Base-by-base conservation (phyloP, 2,888 invertebrate species). In the Alsophila aescularia region DNA sequence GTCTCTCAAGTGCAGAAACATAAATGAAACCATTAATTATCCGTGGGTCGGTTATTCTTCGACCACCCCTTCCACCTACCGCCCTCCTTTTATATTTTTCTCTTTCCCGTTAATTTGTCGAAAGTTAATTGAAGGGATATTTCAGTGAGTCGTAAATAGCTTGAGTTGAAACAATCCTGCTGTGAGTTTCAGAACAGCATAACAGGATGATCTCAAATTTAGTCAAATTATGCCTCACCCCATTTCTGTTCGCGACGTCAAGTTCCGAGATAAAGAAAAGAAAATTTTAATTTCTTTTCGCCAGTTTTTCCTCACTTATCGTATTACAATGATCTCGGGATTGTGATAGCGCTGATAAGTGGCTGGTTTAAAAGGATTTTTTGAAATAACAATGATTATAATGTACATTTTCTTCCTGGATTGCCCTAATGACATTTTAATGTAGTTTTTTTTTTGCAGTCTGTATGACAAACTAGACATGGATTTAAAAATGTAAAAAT, bases 1-100 rank as follows among this genome's bases (percentile, higher is more conserved):
- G 83, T 76, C 85, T 81, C 80, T 90, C 88, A 88, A 88, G 85
- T 88, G 89, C 90, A 89, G 89, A 87, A 90, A 88, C 87, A 89
- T 88, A 90, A 91, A 91, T 90, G 89, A 87, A 88, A 87, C 86
- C 89, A 90, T 91, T 90, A 90, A 90, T 91, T 91, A 90, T 89
- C 87, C 88, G 79, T 76, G 85, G 82, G 83, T 80, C 81, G 81
- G 85, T 88, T 87, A 86, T 87, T 88, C 81, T 83, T 81, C 78
- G 40, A 13, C 45, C n/a, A 36, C 27, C 39, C 39, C 78, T 71
- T 64, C 66, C 66, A 70, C 64, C 65, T 53, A 58, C 70, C 70
- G 60, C 64, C 64, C 63, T 67, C 72, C 67, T 74, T 81, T 84
- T 83, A 80, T 85, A 81, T 83, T 81, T 83, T 82, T 85, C 79